A percentile compares a stretch with the other conserved stretches of the same genome.
These are phyloP conservation scores for Lagopus muta DNA, from an alignment of 2,113 vertebrate species.

Conservation along the genomic window DNA sequence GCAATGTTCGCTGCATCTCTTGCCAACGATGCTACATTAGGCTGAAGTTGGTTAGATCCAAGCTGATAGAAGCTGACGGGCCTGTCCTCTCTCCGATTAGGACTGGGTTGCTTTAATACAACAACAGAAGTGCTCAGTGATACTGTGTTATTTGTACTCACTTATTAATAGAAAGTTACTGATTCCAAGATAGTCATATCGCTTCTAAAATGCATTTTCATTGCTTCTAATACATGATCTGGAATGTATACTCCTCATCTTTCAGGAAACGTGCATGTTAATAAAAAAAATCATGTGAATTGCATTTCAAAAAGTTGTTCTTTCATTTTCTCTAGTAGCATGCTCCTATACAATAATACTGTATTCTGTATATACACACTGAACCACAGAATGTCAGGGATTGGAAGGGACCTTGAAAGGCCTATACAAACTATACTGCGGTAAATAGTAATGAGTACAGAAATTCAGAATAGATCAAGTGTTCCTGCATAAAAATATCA, in stretches of 20 bases:
- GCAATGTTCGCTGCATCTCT: slow-evolving; percentile 81
- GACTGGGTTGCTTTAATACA: slow-evolving; percentile 87
- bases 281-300: neutral
- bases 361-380: neutral
- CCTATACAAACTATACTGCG: neutral
- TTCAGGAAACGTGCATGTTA: neutral
- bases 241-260: neutral
- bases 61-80: slow-evolving; percentile 96
- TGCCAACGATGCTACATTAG: slow-evolving; percentile 75
- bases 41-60: slow-evolving; percentile 84
- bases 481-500: neutral
- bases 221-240: neutral
- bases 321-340: neutral
- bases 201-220: neutral
- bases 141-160: neutral
- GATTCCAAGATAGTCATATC: neutral
- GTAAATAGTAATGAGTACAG: neutral
- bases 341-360: neutral
- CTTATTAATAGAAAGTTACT: neutral
- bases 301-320: neutral
- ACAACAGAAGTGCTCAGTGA: neutral
- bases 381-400: no score
- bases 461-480: neutral
- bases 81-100: slow-evolving; percentile 92
- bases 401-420: no score